These are phyloP conservation scores for Poeciliopsis infans DNA, from an alignment of 2,797 vertebrate genomes.

Conservation along the genomic window DNA sequence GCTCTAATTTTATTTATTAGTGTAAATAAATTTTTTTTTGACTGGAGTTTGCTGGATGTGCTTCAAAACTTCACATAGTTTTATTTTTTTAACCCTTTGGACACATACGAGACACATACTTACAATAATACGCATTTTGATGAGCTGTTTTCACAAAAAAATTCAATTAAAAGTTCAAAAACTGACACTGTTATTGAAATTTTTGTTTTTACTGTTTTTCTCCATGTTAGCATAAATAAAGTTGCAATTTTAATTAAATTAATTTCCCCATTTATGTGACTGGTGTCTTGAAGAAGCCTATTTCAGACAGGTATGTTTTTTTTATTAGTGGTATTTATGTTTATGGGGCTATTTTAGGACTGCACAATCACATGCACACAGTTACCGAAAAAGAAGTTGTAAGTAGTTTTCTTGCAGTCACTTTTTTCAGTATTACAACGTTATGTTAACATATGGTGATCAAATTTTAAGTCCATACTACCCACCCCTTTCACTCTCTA, in stretches of 20 bases:
- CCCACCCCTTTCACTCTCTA: not conserved
- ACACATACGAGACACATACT: not conserved
- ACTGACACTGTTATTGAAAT: not conserved
- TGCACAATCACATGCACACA: not conserved
- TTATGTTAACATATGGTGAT: not conserved
- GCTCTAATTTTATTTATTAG: not conserved
- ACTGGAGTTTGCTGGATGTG: too few relatives aligned
- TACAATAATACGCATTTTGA: not conserved
- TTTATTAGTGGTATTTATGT: not conserved
- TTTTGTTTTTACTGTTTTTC: not conserved
- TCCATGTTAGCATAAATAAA: not conserved
- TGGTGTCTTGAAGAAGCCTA: not conserved
- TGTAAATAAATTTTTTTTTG: not conserved
- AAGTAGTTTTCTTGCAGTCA: not conserved
- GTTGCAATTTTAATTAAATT: not conserved
- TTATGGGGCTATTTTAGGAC: not conserved
- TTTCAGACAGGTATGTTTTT: not conserved
- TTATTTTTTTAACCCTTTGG: not conserved
- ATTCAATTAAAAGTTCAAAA: not conserved
- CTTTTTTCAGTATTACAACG: not conserved
- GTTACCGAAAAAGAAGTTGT: not conserved
- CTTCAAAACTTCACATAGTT: not conserved
- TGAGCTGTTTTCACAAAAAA: not conserved
- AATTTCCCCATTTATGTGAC: not conserved
- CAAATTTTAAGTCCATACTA: not conserved